Evolutionary conservation across 1,140 invertebrate species (phyloP).

Genomic region (Pogonomyrmex barbatus): DNA sequence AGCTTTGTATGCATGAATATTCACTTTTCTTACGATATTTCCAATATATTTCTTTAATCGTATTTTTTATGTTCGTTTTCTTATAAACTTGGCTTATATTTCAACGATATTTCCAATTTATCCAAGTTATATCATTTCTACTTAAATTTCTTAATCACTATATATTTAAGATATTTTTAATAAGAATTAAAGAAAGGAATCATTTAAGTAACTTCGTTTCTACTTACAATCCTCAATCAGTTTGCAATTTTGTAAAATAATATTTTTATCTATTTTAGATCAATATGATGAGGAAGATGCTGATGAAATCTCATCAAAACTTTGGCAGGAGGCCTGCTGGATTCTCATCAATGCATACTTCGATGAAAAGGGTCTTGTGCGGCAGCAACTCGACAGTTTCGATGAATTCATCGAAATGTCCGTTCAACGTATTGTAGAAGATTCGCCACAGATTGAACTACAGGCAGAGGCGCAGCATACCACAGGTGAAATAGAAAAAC

Average conservation of each 20-base stretch:
- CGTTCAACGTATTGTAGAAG: slow-evolving; percentile 99
- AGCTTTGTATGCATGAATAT: too few species aligned
- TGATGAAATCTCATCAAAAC: slow-evolving; percentile 96
- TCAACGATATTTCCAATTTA: too few species aligned
- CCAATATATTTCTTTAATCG: too few species aligned
- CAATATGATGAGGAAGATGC: slow-evolving; percentile 92
- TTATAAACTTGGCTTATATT: too few species aligned
- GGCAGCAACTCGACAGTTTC: slow-evolving; percentile 99
- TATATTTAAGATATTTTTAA: too few species aligned
- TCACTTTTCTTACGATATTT: too few species aligned
- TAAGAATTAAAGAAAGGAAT: background rate
- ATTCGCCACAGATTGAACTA: slow-evolving; percentile 98
- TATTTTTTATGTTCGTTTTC: too few species aligned
- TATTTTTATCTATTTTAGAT: slow-evolving; percentile 82
- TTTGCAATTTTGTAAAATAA: background rate
- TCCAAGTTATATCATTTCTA: too few species aligned
- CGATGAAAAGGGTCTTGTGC: slow-evolving; percentile 99
- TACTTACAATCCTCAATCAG: background rate
- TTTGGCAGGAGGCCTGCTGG: slow-evolving; percentile 99
- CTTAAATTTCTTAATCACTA: too few species aligned
- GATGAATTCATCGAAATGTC: slow-evolving; percentile 99
- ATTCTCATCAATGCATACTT: slow-evolving; percentile 99
- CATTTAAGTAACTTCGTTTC: background rate
- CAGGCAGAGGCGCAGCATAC: slow-evolving; percentile 99
- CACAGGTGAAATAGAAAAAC: slow-evolving; percentile 96